These are phyloP conservation scores for Dicerorhinus sumatrensis DNA, from an alignment of 2,113 vertebrate genomes.

Conservation along the genomic window DNA sequence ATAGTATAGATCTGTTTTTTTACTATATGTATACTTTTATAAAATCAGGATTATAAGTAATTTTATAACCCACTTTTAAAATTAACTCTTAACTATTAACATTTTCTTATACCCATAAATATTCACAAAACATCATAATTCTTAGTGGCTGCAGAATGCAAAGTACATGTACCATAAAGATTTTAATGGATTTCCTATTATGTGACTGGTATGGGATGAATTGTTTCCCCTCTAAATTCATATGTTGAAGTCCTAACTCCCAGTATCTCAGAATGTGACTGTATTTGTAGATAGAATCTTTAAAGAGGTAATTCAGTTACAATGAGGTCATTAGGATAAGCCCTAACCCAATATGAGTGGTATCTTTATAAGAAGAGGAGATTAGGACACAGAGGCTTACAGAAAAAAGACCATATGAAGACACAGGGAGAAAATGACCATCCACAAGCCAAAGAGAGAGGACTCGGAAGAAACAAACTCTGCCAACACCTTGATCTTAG, in stretches of 20 bases:
- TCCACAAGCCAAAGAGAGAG: not conserved
- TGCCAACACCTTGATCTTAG: not conserved
- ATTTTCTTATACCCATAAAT: not conserved
- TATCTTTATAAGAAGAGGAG: not conserved
- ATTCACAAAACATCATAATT: not conserved
- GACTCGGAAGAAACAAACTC: not conserved
- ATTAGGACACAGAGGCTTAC: not conserved
- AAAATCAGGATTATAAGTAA: conserved; percentile 7
- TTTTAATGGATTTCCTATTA: not conserved
- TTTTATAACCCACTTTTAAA: not conserved
- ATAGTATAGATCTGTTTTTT: not conserved
- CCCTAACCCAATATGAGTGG: not conserved
- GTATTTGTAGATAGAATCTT: not conserved
- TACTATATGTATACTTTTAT: not conserved
- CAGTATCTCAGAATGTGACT: not conserved
- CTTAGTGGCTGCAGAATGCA: not conserved
- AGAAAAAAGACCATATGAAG: not conserved
- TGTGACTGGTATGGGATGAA: not conserved
- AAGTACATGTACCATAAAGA: not conserved
- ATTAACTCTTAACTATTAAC: not conserved
- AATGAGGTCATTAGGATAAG: not conserved
- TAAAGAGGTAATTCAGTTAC: not conserved
- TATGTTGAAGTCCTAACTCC: not conserved
- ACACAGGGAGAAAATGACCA: not conserved
- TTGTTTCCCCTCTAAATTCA: not conserved